These are phyloP conservation scores for Heterohyrax brucei DNA, from an alignment of 2,797 vertebrate genomes.

Conservation along the genomic window DNA sequence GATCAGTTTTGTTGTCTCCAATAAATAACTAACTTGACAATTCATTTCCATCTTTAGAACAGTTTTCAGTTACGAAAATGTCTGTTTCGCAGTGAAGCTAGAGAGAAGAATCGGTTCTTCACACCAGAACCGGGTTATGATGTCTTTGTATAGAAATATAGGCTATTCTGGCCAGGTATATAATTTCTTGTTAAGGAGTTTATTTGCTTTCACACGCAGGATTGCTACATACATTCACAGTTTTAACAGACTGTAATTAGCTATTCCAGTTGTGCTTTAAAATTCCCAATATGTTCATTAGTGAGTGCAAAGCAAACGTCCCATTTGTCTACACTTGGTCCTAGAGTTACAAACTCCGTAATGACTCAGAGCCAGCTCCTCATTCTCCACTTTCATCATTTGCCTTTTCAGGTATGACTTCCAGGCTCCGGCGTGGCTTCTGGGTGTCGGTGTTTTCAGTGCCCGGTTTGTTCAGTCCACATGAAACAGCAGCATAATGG, in stretches of 20 bases:
- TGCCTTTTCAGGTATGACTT: constrained; percentile 95
- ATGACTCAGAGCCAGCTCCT: constrained; percentile 62
- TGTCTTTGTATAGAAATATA: constrained; percentile 86
- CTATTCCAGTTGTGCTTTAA: constrained; percentile 96
- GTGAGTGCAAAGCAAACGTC: constrained; percentile 91
- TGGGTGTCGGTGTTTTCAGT: constrained; percentile 89
- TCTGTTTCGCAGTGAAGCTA: constrained; percentile 79
- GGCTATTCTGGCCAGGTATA: constrained; percentile 88
- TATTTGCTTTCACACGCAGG: constrained; percentile 90
- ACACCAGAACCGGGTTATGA: constrained; percentile 83
- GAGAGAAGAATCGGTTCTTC: constrained; percentile 82
- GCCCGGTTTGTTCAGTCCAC: constrained; percentile 94
- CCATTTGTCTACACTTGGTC: constrained; percentile 89
- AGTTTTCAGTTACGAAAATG: constrained; percentile 72
- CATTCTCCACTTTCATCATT: constrained; percentile 93
- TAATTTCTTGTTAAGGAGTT: constrained; percentile 88
- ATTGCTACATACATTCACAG: constrained; percentile 95
- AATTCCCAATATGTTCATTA: constrained; percentile 87
- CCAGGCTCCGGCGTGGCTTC: constrained; percentile 93
- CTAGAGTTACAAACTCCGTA: constrained; percentile 90
- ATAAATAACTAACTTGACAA: constrained; percentile 83
- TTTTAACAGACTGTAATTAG: constrained; percentile 91
- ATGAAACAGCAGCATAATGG: constrained; percentile 96
- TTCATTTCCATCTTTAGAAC: constrained; percentile 76
- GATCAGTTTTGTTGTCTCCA: constrained; percentile 74